Base-by-base conservation (phyloP, 2,888 invertebrate genomes). In the Pseudococcus longispinus region DNA sequence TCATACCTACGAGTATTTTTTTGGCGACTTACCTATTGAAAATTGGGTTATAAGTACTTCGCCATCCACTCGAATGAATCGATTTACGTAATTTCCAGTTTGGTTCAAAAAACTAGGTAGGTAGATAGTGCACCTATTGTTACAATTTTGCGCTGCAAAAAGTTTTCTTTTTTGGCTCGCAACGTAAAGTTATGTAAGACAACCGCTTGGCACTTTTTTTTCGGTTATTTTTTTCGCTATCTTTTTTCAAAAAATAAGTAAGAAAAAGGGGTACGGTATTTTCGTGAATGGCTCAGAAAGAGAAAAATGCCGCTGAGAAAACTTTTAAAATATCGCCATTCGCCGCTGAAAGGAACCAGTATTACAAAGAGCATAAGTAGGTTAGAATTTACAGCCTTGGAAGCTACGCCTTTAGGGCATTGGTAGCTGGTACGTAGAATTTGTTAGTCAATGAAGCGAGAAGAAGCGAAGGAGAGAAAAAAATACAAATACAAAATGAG, bases 221-320 rank as follows among this genome's bases (percentile, higher is more conserved):
- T 70, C 9, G 18, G 70, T 32, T 18, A 18, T 70, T 70, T 70
- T 70, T 70, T 46, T 46, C n/a, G 11, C 44, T 70, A 70, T 70
- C 29, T 70, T 70, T 70, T 70, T 32, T 13, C 18, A 29, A 70
- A 26, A 70, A 60, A n/a, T n/a, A 1, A 55, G 55, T 51, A 51
- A 51, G 51, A 51, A 60, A 60, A 60, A 23, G 23, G 20, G 20
- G 23, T 60, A 23, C 23, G 23, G 29, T 70, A 70, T 70, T 70
- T 70, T 70, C 29, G 70, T 70, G 32, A 70, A 70, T 70, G 70
- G 70, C 70, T 8, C 29, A 29, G 70, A 70, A 70, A 70, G 70
- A 70, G 70, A 70, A 70, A 70, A 70, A 70, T 70, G 29, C 70
- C 70, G 70, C 70, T 29, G 70, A 70, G 70, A 70, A 70, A 70